phyloP scores from a whole-genome alignment of 2,888 invertebrate genomes.

The Anorthoa munda region DNA sequence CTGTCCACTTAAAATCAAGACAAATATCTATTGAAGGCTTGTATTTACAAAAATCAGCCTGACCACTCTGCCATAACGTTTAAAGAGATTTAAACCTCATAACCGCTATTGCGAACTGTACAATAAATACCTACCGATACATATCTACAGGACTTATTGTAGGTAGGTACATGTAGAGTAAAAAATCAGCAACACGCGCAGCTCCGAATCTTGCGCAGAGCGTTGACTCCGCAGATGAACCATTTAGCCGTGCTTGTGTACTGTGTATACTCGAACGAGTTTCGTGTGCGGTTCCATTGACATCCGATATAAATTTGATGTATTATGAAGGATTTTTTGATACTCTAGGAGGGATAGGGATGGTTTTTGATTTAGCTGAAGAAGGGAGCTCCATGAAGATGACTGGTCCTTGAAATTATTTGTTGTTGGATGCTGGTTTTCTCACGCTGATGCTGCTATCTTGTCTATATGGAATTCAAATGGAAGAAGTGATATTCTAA shows the following conservation, averaged over 20 bases:
- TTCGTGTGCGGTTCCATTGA: conserved; percentile 77
- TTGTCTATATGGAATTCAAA: neutral
- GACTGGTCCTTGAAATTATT: neutral
- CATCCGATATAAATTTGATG: conserved; percentile 3
- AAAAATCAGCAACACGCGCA: conserved; percentile 79
- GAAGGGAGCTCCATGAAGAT: no score
- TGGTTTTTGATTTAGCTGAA: neutral
- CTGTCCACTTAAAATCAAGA: no score
- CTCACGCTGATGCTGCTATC: neutral
- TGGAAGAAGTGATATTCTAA: neutral
- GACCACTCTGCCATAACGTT: neutral
- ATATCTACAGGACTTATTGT: neutral
- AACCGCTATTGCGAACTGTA: conserved; percentile 17
- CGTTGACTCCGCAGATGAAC: conserved; percentile 85
- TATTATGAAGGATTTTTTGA: neutral
- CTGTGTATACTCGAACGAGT: conserved; percentile 81
- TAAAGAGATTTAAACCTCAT: conserved; percentile 8
- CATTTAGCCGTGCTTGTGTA: conserved; percentile 78
- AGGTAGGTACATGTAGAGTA: conserved; percentile 43
- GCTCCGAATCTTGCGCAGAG: conserved; percentile 80
- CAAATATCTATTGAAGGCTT: neutral
- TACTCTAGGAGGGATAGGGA: neutral
- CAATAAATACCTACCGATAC: conserved; percentile 12
- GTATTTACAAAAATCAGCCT: neutral
- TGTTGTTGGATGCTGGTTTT: neutral